Conservation (phyloP, 2,113 vertebrate species). For the Callorhinus ursinus region DNA sequence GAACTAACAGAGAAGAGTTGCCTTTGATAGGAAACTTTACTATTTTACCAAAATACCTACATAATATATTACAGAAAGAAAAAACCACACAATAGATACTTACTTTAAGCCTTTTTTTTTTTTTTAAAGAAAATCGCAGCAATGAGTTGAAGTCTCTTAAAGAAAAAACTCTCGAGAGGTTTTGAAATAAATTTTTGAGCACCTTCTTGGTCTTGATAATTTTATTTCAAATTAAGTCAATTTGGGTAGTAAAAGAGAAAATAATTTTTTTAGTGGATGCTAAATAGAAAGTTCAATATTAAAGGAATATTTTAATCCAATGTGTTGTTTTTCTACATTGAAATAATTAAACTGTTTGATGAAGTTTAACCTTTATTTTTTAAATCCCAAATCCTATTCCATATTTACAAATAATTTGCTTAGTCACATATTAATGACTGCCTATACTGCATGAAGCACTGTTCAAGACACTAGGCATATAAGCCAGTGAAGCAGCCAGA, state of each 20-base stretch:
- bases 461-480: neutral
- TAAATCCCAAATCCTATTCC: neutral
- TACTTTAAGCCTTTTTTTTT: neutral
- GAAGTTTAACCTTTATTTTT: conserved; percentile 29
- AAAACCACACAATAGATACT: neutral
- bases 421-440: neutral
- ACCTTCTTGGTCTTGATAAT: neutral
- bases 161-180: neutral
- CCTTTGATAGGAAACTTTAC: neutral
- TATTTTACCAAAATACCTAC: neutral
- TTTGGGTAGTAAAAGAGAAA: neutral
- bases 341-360: neutral
- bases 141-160: neutral
- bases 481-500: neutral
- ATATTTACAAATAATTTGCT: neutral
- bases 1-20: neutral
- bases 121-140: neutral
- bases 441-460: neutral
- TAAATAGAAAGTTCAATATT: neutral
- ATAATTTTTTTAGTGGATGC: neutral
- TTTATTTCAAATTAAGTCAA: conserved; percentile 19
- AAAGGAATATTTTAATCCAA: neutral
- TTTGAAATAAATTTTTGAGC: neutral
- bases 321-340: neutral
- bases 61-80: neutral